These are phyloP conservation scores for Yponomeuta sedellus DNA, from an alignment of 2,888 invertebrate species.

Conservation along the genomic window DNA sequence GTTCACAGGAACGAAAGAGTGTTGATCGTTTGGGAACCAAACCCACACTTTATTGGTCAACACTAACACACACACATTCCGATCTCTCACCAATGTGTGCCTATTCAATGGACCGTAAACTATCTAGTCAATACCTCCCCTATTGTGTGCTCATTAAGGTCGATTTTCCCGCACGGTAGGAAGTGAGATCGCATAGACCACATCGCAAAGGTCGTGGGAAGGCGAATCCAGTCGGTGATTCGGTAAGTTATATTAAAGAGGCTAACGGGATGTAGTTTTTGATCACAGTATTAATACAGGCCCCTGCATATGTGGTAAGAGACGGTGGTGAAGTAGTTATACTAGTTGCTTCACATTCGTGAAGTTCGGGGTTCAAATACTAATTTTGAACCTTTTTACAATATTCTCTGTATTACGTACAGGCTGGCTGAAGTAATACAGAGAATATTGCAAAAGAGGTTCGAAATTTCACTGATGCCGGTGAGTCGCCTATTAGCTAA, in stretches of 20 bases:
- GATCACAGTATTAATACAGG: slow-evolving; percentile 39
- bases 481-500: too few relatives aligned
- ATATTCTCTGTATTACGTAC: too few relatives aligned
- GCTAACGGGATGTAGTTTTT: slow-evolving; percentile 60
- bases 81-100: slow-evolving; percentile 42
- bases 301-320: neutral
- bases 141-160: slow-evolving; percentile 34
- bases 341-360: too few relatives aligned
- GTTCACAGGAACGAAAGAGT: neutral
- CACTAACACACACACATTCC: slow-evolving; percentile 38
- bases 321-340: neutral
- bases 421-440: too few relatives aligned
- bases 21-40: slow-evolving; percentile 5
- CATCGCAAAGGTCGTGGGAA: slow-evolving; percentile 69
- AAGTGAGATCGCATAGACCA: slow-evolving; percentile 70
- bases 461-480: too few relatives aligned
- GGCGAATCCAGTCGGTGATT: slow-evolving; percentile 51
- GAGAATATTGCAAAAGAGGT: too few relatives aligned
- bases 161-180: slow-evolving; percentile 48
- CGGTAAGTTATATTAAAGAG: slow-evolving; percentile 53
- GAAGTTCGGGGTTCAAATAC: too few relatives aligned
- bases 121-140: slow-evolving; percentile 35
- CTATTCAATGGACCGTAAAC: slow-evolving; percentile 56
- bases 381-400: too few relatives aligned
- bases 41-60: slow-evolving; percentile 56